phyloP scores from a whole-genome alignment of 2,113 vertebrate species.

The Zosterops lateralis region DNA sequence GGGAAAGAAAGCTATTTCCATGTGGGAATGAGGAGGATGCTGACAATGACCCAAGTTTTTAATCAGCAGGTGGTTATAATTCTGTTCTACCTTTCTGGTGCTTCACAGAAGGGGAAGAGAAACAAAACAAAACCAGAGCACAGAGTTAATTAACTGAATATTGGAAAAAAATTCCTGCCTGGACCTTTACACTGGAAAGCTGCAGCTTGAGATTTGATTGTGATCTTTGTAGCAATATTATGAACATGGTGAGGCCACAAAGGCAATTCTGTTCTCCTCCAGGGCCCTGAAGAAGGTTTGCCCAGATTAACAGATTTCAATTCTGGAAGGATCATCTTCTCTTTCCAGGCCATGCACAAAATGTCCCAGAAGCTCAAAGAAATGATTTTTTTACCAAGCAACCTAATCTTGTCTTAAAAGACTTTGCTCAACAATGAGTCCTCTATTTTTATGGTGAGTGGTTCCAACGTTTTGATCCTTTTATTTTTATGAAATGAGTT shows the following conservation, averaged over 20 bases:
- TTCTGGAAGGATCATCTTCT: background rate
- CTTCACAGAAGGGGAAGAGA: background rate
- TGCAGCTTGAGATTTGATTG: slow-evolving; percentile 19
- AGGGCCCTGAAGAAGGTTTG: slow-evolving; percentile 3
- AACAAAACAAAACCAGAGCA: background rate
- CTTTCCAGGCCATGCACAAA: background rate
- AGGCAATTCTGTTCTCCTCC: slow-evolving; percentile 39
- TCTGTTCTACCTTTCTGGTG: background rate
- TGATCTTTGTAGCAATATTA: slow-evolving; percentile 5
- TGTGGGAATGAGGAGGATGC: background rate
- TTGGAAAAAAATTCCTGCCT: background rate
- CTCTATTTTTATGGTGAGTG: background rate
- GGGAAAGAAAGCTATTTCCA: background rate
- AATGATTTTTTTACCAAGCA: slow-evolving; percentile 2
- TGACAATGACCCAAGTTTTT: background rate
- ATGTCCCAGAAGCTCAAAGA: background rate
- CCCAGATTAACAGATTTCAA: slow-evolving; percentile 6
- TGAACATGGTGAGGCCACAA: background rate
- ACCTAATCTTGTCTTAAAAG: background rate
- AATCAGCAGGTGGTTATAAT: background rate
- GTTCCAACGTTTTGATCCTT: background rate
- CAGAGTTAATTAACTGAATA: background rate
- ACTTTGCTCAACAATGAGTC: background rate
- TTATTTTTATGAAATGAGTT: slow-evolving; percentile 2
- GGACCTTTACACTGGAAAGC: background rate